Percentiles rank a stretch among this genome's conserved stretches.
Evolutionary conservation across 2,797 vertebrate genomes (phyloP).

Genomic region (Melanotaenia boesemani): DNA sequence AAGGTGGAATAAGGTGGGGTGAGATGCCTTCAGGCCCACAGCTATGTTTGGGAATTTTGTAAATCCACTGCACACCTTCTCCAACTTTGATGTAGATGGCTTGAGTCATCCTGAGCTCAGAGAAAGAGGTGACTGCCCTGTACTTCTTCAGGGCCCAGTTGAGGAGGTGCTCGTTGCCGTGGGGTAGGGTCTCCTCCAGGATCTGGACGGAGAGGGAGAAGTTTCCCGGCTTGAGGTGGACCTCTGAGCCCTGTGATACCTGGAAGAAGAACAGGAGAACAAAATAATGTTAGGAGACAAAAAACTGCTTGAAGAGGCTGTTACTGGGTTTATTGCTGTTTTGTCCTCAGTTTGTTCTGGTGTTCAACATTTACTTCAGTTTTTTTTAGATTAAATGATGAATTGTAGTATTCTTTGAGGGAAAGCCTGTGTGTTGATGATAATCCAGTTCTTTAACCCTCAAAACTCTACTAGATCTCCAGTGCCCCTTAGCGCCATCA

Average conservation of each 20-base stretch:
- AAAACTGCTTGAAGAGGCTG: conserved; percentile 23
- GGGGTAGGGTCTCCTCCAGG: conserved; percentile 84
- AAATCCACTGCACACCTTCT: conserved; percentile 88
- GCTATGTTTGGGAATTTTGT: conserved; percentile 59
- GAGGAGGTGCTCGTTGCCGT: conserved; percentile 91
- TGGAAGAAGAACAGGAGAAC: conserved; percentile 70
- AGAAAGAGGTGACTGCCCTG: conserved; percentile 95
- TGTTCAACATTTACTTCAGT: neutral
- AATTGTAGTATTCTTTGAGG: too few relatives aligned
- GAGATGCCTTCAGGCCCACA: conserved; percentile 41
- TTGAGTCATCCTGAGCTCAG: conserved; percentile 92
- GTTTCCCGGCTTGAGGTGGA: conserved; percentile 87
- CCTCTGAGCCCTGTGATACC: conserved; percentile 89
- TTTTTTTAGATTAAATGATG: neutral
- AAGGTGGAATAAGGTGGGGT: conserved; percentile 19
- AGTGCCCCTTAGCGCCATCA: too few relatives aligned
- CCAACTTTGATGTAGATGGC: conserved; percentile 98
- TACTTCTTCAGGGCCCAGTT: conserved; percentile 92
- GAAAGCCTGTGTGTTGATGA: too few relatives aligned
- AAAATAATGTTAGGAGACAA: conserved; percentile 35
- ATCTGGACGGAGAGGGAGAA: conserved; percentile 86
- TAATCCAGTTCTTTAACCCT: too few relatives aligned
- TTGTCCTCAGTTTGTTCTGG: conserved; percentile 14
- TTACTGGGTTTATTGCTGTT: conserved; percentile 15
- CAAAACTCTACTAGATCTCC: neutral